Percentiles rank a stretch among this genome's conserved stretches.
Evolutionary conservation across 2,888 invertebrate genomes (phyloP).

Genomic region (Aleiodes testaceus): DNA sequence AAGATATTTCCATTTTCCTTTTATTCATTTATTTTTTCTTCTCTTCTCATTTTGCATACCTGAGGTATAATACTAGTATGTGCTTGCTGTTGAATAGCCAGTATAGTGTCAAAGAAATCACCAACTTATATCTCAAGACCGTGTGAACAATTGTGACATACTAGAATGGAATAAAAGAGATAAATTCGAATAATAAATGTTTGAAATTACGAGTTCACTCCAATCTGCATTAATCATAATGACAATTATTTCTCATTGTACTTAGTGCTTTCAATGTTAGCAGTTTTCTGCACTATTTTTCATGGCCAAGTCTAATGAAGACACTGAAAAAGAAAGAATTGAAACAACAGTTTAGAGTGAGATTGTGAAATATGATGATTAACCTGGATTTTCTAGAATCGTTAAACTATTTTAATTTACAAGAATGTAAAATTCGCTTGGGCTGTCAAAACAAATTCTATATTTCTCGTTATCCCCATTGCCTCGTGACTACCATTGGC

Average conservation of each 20-base stretch:
- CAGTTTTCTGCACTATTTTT: no score
- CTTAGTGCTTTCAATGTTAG: no score
- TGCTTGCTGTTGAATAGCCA: conserved; percentile 8
- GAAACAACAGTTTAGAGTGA: no score
- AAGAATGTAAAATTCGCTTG: conserved; percentile 3
- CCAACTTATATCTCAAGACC: conserved; percentile 23
- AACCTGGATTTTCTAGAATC: conserved; percentile 34
- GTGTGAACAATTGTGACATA: conserved; percentile 61
- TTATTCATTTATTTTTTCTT: not conserved
- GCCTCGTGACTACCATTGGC: conserved; percentile 18
- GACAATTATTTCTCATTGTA: not conserved
- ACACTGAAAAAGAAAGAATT: no score
- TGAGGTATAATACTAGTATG: conserved; percentile 7
- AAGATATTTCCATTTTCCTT: not conserved
- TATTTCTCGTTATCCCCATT: conserved; percentile 38
- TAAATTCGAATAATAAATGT: not conserved
- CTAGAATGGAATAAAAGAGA: conserved; percentile 41
- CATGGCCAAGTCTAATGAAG: no score
- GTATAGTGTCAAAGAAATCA: not conserved
- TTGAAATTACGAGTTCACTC: not conserved
- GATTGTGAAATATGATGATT: conserved; percentile 20
- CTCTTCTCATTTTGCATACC: not conserved
- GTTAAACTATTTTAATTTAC: conserved; percentile 41
- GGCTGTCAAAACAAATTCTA: conserved; percentile 43
- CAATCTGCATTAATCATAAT: not conserved